phyloP scores from a whole-genome alignment of 2,888 invertebrate species.

The Hipparchia semele region DNA sequence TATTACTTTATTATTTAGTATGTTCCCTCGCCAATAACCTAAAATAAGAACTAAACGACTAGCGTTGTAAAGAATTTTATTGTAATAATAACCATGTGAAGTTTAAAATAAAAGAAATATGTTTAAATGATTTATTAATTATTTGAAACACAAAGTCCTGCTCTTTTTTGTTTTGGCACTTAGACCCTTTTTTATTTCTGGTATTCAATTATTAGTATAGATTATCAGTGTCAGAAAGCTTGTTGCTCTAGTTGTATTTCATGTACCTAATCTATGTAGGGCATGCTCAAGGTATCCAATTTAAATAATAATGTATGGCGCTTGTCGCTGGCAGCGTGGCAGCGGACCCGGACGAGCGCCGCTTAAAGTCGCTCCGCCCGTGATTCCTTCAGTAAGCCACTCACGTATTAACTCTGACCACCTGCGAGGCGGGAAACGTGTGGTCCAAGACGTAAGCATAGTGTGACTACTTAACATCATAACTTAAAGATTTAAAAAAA shows the following conservation, averaged over 20 bases:
- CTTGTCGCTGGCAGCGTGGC: constrained; percentile 13
- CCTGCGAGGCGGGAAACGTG: constrained; percentile 53
- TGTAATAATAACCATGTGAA: too few relatives aligned
- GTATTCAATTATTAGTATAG: too few relatives aligned
- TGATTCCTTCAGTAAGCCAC: constrained; percentile 69
- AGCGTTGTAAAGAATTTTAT: too few relatives aligned
- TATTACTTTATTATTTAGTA: too few relatives aligned
- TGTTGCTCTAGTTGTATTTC: background rate
- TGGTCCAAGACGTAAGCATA: constrained; percentile 41
- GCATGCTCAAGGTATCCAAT: constrained; percentile 6
- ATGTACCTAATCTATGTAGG: background rate
- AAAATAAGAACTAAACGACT: too few relatives aligned
- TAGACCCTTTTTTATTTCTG: too few relatives aligned
- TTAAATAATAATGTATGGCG: constrained; percentile 29
- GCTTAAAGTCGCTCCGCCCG: constrained; percentile 45
- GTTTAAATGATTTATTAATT: too few relatives aligned
- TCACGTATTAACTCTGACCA: constrained; percentile 68
- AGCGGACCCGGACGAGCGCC: constrained; percentile 33
- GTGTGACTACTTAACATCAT: background rate
- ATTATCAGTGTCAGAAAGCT: background rate
- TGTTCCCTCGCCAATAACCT: too few relatives aligned
- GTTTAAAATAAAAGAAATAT: too few relatives aligned
- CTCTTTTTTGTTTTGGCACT: too few relatives aligned
- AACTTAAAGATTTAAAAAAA: background rate
- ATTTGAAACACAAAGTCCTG: too few relatives aligned